A percentile compares a stretch with the other conserved stretches of the same genome.
These are phyloP conservation scores for Chaenogobius annularis DNA, from an alignment of 2,113 vertebrate species.

Conservation along the genomic window DNA sequence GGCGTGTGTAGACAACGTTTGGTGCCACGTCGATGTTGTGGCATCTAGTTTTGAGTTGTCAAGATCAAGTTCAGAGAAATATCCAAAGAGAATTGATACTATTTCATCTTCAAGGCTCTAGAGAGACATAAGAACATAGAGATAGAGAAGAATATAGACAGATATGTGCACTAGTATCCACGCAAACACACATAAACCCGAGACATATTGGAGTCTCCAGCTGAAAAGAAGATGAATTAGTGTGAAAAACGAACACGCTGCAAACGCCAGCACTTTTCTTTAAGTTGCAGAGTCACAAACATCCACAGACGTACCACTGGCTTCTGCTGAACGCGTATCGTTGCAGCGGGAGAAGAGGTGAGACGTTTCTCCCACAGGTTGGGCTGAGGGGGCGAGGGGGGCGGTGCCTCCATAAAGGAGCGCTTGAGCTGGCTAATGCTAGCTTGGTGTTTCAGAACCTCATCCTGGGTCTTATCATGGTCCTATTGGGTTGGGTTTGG, in stretches of 20 bases:
- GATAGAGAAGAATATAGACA: conserved; percentile 1
- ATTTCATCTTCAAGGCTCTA: conserved; percentile 95
- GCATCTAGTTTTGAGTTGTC: conserved; percentile 82
- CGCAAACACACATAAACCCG: neutral
- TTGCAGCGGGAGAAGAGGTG: conserved; percentile 91
- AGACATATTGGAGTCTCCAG: neutral
- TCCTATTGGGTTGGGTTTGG: conserved; percentile 78
- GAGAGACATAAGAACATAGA: conserved; percentile 60
- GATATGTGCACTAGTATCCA: neutral
- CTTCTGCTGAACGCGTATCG: conserved; percentile 86
- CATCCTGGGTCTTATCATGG: conserved; percentile 98
- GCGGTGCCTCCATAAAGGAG: conserved; percentile 98
- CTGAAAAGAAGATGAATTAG: conserved; percentile 11
- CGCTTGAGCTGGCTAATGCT: conserved; percentile 99
- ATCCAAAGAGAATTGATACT: conserved; percentile 83
- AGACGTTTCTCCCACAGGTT: conserved; percentile 98
- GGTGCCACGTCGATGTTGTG: conserved; percentile 50
- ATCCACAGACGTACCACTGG: conserved; percentile 90
- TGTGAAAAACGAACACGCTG: neutral
- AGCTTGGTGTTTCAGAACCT: conserved; percentile 99
- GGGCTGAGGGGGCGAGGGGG: conserved; percentile 87
- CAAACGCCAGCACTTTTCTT: conserved; percentile 4
- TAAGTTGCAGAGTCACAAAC: conserved; percentile 31
- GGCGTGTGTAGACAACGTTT: conserved; percentile 62
- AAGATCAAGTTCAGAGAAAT: conserved; percentile 59